Base-by-base conservation (phyloP, 2,888 invertebrate species). In the Thymelicus sylvestris region DNA sequence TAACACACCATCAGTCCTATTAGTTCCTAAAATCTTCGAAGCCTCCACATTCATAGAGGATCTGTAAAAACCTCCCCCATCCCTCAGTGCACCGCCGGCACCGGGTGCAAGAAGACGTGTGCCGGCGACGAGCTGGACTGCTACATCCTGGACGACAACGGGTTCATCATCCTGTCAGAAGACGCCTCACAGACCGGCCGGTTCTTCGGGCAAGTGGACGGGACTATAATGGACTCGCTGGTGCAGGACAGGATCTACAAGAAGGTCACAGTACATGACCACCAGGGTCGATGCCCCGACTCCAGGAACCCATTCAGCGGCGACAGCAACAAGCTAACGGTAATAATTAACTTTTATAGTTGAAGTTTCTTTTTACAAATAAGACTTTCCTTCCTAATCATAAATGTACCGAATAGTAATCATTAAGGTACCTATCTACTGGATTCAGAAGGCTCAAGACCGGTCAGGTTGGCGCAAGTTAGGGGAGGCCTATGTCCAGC, bases 131-230 rank as follows among this genome's bases (percentile, higher is more conserved):
- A 97, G 78, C 91, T 98, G 39, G 98, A 98, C 84, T 99, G 99
- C 86, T 99, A 98, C 85, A 96, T 99, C 48, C 92, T 99, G 70
- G 99, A 99, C 85, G 98, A 98, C 89, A 98, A 98, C 86, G 99
- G 98, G 13, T 99, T 98, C 86, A 97, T 99, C 66, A 96, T 99
- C 67, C 96, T 98, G 52, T 98, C 98, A 0, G 98, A 98, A 88
- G 96, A 97, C 77, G 95, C 95, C 47, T 96, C 97, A 57, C 97
- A 98, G 81, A 98, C 98, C 1, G 98, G 98, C 0, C 95, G 96
- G 81, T 99, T 99, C 90, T 98, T 98, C 82, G 99, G 98, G 0
- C 98, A 98, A 89, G 97, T 98, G 57, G 98, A 98, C 86, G 98
- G 98, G 24, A 98, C 98, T 13, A 98, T 98, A 74, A 98, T 98